These are phyloP conservation scores for Oncopodura yosiiana DNA, from an alignment of 1,140 invertebrate species.

Conservation along the genomic window DNA sequence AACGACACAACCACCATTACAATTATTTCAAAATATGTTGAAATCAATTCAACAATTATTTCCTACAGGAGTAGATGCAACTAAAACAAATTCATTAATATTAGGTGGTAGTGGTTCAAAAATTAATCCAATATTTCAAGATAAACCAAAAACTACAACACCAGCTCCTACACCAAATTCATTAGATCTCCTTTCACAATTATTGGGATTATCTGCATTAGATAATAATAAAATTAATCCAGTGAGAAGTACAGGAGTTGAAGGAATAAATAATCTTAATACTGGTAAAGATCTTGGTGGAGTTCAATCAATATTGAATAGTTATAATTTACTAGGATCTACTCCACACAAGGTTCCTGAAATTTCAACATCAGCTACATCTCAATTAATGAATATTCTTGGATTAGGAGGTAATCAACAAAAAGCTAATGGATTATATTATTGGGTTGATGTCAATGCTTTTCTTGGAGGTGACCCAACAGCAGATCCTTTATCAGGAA, in stretches of 20 bases:
- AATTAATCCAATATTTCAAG: not conserved
- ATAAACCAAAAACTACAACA: constrained; percentile 8
- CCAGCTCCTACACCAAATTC: constrained; percentile 1
- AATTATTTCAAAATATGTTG: not conserved
- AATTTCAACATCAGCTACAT: constrained; percentile 17
- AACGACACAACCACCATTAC: not conserved
- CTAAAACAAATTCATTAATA: not conserved
- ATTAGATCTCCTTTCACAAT: too few relatives aligned
- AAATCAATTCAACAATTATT: not conserved
- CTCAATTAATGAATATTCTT: constrained; percentile 22
- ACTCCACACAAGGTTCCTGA: not conserved
- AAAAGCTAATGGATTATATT: constrained; percentile 29
- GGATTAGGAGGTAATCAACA: constrained; percentile 11
- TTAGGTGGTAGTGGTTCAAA: not conserved
- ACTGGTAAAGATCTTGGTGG: too few relatives aligned
- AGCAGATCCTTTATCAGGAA: constrained; percentile 19
- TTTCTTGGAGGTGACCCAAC: constrained; percentile 26
- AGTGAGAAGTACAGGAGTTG: too few relatives aligned
- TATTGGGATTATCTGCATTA: too few relatives aligned
- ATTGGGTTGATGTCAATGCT: constrained; percentile 34
- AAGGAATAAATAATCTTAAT: too few relatives aligned
- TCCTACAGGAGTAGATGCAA: not conserved
- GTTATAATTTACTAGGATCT: not conserved
- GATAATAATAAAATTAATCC: too few relatives aligned
- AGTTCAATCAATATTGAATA: not conserved